Base-by-base conservation (phyloP, 2,888 invertebrate species). In the Rutpela maculata region DNA sequence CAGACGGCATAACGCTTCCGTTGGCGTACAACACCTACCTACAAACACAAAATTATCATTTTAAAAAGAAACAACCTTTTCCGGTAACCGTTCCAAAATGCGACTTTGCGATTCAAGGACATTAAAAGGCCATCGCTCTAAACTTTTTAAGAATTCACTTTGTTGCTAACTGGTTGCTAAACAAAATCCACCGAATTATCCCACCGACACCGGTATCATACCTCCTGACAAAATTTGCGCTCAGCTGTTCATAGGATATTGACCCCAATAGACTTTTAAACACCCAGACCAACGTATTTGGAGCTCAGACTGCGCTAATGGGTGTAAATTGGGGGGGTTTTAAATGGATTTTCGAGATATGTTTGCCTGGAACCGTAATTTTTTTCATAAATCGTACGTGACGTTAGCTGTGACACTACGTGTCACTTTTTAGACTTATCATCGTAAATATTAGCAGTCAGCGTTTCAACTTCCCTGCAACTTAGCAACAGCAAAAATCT, bases 11-110 rank as follows among this genome's bases (percentile, higher is more conserved):
- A 74, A 68, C 74, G 59, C 70, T 71, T 76, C 72, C 77, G 75
- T 76, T 59, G 68, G 70, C 75, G n/a, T n/a, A 72, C 59, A 50
- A 77, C 80, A 80, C 75, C 80, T 80, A 80, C 75, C 80, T 80
- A 78, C 77, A 74, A 77, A 62, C 66, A 35, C 69, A 22, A 67
- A 75, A 78, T 78, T 77, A 77, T 77, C 78, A 78, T 78, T 81
- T 80, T 72, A 76, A 79, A 81, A 79, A 59, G 50, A 43, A 75
- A 78, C 74, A 75, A 74, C 79, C 75, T 75, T 81, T 81, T 81
- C 78, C 81, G 79, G 79, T 75, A 69, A 76, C 67, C 74, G 69
- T 70, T 12, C 18, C 19, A 59, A 59, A 59, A 59, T 59, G 59
- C 59, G 59, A 19, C 59, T 18, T 19, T 0, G 59, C 18, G 59